Evolutionary conservation across 2,797 vertebrate species (phyloP).

Genomic region (Geotrypetes seraphini): DNA sequence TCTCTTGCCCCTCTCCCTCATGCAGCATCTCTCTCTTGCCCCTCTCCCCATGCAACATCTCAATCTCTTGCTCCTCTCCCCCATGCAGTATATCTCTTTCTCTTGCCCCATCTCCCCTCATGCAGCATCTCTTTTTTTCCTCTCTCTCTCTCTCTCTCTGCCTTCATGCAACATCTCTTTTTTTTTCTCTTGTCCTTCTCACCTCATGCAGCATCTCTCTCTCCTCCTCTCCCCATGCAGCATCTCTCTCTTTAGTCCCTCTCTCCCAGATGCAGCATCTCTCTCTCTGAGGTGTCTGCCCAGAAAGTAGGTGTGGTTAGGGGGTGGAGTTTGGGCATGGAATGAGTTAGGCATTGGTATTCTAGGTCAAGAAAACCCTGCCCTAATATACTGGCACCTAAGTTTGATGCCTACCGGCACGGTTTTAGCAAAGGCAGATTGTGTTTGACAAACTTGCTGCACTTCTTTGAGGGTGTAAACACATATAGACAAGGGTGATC

Average conservation of each 20-base stretch:
- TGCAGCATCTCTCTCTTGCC: background rate
- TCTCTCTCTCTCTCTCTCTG: background rate
- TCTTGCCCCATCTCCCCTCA: background rate
- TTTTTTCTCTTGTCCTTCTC: background rate
- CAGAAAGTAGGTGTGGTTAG: no score
- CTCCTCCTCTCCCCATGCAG: background rate
- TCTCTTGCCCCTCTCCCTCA: background rate
- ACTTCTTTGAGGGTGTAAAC: no score
- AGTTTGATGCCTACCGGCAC: no score
- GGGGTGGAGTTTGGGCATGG: no score
- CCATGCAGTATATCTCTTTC: no score
- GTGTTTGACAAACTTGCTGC: no score
- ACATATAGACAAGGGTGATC: no score
- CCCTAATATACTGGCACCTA: no score
- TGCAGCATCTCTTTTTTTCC: background rate
- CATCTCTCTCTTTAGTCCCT: background rate
- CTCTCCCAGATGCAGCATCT: background rate
- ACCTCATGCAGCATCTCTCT: conserved; percentile 14
- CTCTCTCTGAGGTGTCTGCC: background rate
- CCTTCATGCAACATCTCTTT: background rate
- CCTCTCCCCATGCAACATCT: background rate
- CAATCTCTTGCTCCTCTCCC: background rate
- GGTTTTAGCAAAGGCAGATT: no score
- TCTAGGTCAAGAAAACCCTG: no score
- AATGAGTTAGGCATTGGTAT: no score